A percentile compares a stretch with the other conserved stretches of the same genome.
Evolutionary conservation across 2,113 vertebrate species (phyloP).

Genomic region (Poeciliopsis turrubarensis): DNA sequence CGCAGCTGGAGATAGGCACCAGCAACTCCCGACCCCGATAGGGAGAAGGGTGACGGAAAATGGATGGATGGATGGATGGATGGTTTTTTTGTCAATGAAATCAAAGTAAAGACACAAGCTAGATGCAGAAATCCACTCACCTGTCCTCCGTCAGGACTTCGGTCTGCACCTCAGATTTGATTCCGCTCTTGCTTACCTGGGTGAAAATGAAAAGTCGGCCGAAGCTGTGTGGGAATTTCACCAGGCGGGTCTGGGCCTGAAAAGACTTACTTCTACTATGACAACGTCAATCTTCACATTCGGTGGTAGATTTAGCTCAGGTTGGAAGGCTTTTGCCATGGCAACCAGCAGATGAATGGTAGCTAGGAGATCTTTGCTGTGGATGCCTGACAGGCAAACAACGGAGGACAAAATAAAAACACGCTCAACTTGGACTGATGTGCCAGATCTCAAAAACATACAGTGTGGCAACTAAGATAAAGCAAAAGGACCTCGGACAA

Average conservation of each 20-base stretch:
- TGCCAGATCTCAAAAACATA: constrained; percentile 10
- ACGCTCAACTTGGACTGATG: background rate
- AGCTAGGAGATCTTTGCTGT: constrained; percentile 88
- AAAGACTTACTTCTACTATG: constrained; percentile 81
- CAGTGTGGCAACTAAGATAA: background rate
- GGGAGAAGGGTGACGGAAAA: no score
- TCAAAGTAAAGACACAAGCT: background rate
- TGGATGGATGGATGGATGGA: no score
- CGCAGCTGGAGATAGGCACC: no score
- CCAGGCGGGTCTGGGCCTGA: background rate
- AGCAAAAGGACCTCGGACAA: background rate
- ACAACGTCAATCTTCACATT: constrained; percentile 88
- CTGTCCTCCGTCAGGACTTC: constrained; percentile 84
- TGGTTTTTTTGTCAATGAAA: no score
- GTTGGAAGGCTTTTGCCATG: constrained; percentile 86
- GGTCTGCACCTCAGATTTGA: constrained; percentile 78
- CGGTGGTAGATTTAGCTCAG: constrained; percentile 80
- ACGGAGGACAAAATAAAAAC: constrained; percentile 29
- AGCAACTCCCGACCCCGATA: no score
- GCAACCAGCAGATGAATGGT: constrained; percentile 92
- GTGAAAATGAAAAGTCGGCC: constrained; percentile 5
- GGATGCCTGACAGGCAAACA: constrained; percentile 79
- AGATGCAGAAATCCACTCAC: constrained; percentile 68
- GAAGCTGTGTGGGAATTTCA: background rate
- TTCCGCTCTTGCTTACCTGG: constrained; percentile 83